Evolutionary conservation across 1,140 invertebrate genomes (phyloP).

Genomic region (Achatina immaculata): DNA sequence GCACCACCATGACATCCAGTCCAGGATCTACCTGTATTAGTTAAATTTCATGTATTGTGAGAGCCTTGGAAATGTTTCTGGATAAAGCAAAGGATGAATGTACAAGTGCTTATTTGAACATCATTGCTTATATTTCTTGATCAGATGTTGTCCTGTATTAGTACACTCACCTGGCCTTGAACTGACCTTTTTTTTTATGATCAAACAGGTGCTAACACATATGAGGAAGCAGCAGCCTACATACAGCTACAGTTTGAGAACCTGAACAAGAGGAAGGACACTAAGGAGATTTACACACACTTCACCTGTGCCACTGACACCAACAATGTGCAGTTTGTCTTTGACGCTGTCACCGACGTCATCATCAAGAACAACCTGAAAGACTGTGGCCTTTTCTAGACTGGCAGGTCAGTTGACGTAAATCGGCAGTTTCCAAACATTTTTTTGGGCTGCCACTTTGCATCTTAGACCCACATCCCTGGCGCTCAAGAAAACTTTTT

Average conservation of each 20-base stretch:
- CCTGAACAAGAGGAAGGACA: conserved; percentile 93
- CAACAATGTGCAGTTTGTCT: conserved; percentile 99
- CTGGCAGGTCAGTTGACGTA: conserved; percentile 73
- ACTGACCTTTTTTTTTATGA: neutral
- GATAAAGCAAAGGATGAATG: too few relatives aligned
- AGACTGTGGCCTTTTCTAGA: conserved; percentile 75
- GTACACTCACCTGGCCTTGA: too few relatives aligned
- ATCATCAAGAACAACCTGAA: conserved; percentile 99
- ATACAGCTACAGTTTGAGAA: conserved; percentile 99
- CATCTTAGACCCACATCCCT: too few relatives aligned
- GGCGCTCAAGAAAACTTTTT: too few relatives aligned
- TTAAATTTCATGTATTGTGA: too few relatives aligned
- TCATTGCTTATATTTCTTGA: too few relatives aligned
- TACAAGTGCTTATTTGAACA: too few relatives aligned
- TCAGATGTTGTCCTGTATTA: too few relatives aligned
- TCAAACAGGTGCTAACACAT: conserved; percentile 75
- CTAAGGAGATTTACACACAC: conserved; percentile 99
- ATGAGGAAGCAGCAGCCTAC: conserved; percentile 97
- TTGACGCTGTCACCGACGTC: conserved; percentile 99
- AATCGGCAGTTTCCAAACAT: neutral
- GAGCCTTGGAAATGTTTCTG: too few relatives aligned
- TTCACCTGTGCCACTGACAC: conserved; percentile 77
- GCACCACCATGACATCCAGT: too few relatives aligned
- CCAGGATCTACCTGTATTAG: too few relatives aligned
- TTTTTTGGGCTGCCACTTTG: too few relatives aligned